Evolutionary conservation across 2,113 vertebrate genomes (phyloP).

Genomic region (Sander lucioperca): DNA sequence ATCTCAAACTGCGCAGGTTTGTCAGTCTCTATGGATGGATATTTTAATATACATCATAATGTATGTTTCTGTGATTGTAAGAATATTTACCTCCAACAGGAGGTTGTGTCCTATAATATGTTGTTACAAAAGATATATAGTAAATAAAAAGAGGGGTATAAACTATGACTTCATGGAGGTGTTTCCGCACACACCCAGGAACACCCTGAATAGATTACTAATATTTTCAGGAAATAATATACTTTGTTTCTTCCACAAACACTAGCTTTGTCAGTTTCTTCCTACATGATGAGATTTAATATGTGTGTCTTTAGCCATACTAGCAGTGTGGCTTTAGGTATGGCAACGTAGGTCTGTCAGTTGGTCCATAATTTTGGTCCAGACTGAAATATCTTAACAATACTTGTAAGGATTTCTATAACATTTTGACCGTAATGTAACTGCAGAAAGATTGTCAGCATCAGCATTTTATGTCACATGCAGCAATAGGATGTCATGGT

Average conservation of each 20-base stretch:
- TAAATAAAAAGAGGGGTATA: background rate
- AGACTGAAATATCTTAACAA: background rate
- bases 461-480: no score
- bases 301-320: background rate
- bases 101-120: background rate
- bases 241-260: background rate
- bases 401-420: no score
- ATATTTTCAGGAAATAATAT: no score
- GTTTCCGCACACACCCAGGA: background rate
- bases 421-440: no score
- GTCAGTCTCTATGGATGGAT: background rate
- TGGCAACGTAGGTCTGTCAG: background rate
- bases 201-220: background rate
- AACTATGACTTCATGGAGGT: background rate
- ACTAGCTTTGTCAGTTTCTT: background rate
- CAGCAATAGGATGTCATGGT: no score
- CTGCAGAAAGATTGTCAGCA: no score
- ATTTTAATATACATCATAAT: no score
- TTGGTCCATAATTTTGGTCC: background rate
- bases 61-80: background rate
- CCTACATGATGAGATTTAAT: background rate
- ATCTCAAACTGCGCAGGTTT: background rate
- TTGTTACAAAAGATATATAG: background rate
- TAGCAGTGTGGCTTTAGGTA: background rate
- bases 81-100: background rate